Percentiles rank a stretch among this genome's conserved stretches.
phyloP scores from a whole-genome alignment of 2,888 invertebrate species.

The Beris chalybata region DNA sequence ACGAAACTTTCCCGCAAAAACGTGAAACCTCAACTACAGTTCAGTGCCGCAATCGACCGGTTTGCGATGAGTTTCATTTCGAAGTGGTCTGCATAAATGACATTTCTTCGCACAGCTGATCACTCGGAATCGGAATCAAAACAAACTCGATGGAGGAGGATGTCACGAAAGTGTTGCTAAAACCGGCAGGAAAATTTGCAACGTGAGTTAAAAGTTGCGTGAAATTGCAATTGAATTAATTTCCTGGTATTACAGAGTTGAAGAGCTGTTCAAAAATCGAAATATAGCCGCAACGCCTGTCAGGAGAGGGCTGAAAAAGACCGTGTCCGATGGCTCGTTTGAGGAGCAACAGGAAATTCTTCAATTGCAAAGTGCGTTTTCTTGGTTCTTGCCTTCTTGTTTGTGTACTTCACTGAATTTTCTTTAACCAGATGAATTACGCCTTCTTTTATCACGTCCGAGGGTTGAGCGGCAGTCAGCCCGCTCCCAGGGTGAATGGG shows the following conservation, averaged over 20 bases:
- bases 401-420: background rate
- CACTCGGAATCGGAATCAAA: conserved; percentile 2
- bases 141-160: conserved; percentile 21
- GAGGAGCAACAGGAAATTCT: conserved; percentile 28
- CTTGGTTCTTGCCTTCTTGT: background rate
- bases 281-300: background rate
- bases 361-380: conserved; percentile 14
- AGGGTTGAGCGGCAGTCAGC: conserved; percentile 49
- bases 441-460: conserved; percentile 44
- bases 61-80: too few relatives aligned
- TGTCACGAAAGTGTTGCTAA: background rate
- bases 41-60: too few relatives aligned
- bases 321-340: conserved; percentile 15
- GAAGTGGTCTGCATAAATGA: too few relatives aligned
- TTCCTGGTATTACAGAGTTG: conserved; percentile 11
- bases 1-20: too few relatives aligned
- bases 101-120: background rate
- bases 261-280: conserved; percentile 17
- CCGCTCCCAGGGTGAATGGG: conserved; percentile 49
- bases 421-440: conserved; percentile 44
- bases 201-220: conserved; percentile 17
- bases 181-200: conserved; percentile 14
- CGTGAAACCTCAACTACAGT: too few relatives aligned
- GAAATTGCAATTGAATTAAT: background rate
- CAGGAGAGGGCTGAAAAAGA: conserved; percentile 25